These are phyloP conservation scores for Watsonalla binaria DNA, from an alignment of 2,888 invertebrate species.

Conservation along the genomic window DNA sequence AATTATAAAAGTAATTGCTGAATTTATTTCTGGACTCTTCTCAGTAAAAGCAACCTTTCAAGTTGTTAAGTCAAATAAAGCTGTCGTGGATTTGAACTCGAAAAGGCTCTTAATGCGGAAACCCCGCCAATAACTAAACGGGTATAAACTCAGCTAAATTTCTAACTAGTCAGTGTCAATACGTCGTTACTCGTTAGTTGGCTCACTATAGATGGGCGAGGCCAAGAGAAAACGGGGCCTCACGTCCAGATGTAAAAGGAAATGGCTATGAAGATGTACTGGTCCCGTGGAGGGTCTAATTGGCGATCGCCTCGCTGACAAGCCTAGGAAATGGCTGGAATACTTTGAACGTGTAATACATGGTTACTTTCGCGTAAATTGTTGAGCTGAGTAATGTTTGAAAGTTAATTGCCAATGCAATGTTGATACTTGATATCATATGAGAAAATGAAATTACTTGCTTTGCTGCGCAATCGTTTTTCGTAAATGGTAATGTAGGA, in stretches of 20 bases:
- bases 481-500: too few relatives aligned
- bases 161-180: neutral
- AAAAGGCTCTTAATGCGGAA: neutral
- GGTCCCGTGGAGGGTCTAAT: neutral
- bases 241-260: neutral
- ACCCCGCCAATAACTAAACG: neutral
- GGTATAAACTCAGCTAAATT: neutral
- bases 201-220: neutral
- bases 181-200: neutral
- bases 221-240: conserved; percentile 1
- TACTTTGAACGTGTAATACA: neutral
- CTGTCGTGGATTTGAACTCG: too few relatives aligned
- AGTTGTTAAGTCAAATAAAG: too few relatives aligned
- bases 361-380: neutral
- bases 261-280: conserved; percentile 3
- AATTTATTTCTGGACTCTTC: too few relatives aligned
- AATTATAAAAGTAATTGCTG: too few relatives aligned
- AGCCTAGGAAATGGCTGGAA: neutral
- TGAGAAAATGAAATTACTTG: too few relatives aligned
- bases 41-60: too few relatives aligned
- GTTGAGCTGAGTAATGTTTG: neutral
- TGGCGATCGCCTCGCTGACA: neutral
- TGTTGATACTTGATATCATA: neutral
- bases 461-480: too few relatives aligned
- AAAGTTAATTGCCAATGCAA: neutral